Evolutionary conservation across 2,797 vertebrate species (phyloP).

Genomic region (Oreochromis grahami): DNA sequence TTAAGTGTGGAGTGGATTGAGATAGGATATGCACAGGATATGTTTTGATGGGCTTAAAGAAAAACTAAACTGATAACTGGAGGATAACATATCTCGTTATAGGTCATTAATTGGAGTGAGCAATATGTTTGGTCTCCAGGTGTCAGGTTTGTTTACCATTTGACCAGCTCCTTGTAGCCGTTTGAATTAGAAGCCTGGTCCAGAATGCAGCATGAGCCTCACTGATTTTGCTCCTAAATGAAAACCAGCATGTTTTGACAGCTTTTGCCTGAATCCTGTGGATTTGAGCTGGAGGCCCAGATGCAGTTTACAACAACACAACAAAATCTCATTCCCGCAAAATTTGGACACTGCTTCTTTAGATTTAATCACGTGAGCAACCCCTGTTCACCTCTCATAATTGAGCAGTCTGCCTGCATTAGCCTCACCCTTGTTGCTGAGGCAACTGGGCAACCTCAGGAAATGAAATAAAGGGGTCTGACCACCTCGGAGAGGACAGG

Average conservation of each 20-base stretch:
- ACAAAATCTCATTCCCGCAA: slow-evolving; percentile 24
- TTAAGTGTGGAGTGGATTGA: background rate
- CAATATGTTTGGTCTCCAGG: slow-evolving; percentile 6
- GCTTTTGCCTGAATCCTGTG: background rate
- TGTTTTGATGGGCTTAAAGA: background rate
- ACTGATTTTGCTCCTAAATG: background rate
- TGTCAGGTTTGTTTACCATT: slow-evolving; percentile 34
- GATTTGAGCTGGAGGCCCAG: slow-evolving; percentile 13
- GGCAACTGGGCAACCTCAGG: slow-evolving; percentile 61
- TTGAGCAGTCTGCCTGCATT: slow-evolving; percentile 70
- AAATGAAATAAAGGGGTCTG: slow-evolving; percentile 58
- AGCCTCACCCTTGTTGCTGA: slow-evolving; percentile 71
- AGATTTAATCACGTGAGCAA: slow-evolving; percentile 71
- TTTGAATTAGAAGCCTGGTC: background rate
- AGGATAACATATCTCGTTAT: background rate
- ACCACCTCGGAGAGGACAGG: slow-evolving; percentile 46
- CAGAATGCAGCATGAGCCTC: slow-evolving; percentile 9
- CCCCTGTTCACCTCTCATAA: slow-evolving; percentile 73
- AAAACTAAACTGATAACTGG: background rate
- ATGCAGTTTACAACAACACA: slow-evolving; percentile 46
- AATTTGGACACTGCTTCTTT: slow-evolving; percentile 52
- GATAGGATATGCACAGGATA: background rate
- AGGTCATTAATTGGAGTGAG: background rate
- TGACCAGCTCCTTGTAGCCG: background rate
- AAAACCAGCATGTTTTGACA: slow-evolving; percentile 30